These are phyloP conservation scores for Heptranchias perlo DNA, from an alignment of 2,113 vertebrate genomes.

Conservation along the genomic window DNA sequence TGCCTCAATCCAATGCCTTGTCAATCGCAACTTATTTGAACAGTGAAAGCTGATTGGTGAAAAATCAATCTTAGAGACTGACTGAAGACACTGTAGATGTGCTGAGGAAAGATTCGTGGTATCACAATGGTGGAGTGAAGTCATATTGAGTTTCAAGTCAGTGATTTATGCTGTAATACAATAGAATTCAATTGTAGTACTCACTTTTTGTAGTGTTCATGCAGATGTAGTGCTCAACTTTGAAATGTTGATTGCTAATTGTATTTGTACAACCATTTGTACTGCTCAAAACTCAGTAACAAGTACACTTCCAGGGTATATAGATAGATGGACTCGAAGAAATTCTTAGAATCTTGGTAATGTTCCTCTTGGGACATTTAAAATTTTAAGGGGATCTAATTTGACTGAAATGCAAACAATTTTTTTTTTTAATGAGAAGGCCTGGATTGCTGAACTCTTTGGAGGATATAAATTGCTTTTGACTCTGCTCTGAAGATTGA, in stretches of 20 bases:
- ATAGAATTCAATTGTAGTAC: background rate
- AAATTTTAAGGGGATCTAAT: background rate
- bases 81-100: background rate
- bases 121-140: background rate
- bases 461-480: background rate
- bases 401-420: background rate
- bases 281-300: background rate
- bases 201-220: background rate
- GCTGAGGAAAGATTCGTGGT: background rate
- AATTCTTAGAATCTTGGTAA: background rate
- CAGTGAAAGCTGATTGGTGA: background rate
- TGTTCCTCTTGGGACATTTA: background rate
- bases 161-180: background rate
- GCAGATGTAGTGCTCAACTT: background rate
- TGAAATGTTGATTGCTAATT: background rate
- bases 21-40: background rate
- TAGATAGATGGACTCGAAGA: background rate
- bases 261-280: background rate
- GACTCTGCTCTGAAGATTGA: background rate
- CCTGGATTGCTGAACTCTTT: background rate
- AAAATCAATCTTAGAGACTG: background rate
- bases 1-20: constrained; percentile 5
- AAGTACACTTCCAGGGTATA: background rate
- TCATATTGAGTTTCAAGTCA: background rate
- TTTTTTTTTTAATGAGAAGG: background rate